phyloP scores from a whole-genome alignment of 2,113 vertebrate genomes.

The Mobula hypostoma region DNA sequence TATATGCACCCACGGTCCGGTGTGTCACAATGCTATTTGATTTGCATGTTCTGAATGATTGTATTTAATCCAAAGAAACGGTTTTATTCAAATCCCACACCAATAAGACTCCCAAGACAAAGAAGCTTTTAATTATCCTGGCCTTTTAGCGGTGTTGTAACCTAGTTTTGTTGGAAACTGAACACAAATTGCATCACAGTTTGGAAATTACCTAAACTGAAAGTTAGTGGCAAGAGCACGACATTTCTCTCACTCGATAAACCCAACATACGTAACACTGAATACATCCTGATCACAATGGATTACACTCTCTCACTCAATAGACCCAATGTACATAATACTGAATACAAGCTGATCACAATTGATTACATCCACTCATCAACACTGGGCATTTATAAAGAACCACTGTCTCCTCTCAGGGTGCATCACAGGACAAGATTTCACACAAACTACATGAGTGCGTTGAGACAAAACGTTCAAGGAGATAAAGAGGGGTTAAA shows the following conservation, averaged over 20 bases:
- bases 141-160: neutral
- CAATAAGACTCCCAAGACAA: neutral
- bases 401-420: neutral
- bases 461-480: neutral
- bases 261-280: neutral
- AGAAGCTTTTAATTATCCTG: neutral
- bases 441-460: neutral
- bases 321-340: neutral
- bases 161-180: neutral
- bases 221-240: neutral
- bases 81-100: neutral
- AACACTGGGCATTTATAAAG: neutral
- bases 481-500: neutral
- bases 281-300: no score
- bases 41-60: neutral
- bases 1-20: neutral
- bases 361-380: neutral
- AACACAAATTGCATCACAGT: neutral
- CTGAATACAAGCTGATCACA: neutral
- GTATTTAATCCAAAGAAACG: neutral
- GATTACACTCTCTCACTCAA: neutral
- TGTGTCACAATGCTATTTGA: neutral
- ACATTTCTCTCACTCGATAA: neutral
- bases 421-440: neutral
- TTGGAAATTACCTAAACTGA: neutral